A percentile compares a stretch with the other conserved stretches of the same genome.
phyloP scores from a whole-genome alignment of 1,140 invertebrate genomes.

The Centruroides vittatus region DNA sequence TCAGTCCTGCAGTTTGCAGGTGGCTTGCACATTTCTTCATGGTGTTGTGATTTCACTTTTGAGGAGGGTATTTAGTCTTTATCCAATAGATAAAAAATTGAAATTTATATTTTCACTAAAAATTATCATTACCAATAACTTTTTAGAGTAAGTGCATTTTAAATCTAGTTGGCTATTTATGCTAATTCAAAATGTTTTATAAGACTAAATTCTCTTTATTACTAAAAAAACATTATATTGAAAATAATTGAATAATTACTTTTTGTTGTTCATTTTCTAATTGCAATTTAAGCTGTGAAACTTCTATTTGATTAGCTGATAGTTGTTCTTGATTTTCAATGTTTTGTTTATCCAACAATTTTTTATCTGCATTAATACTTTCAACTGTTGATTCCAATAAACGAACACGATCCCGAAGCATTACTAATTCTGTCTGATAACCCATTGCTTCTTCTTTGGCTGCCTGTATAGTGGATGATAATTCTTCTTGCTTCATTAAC shows the following conservation, averaged over 20 bases:
- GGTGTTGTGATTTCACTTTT: too few relatives aligned
- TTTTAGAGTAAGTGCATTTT: too few relatives aligned
- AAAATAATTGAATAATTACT: slow-evolving; percentile 16
- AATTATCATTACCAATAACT: too few relatives aligned
- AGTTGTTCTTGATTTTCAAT: slow-evolving; percentile 48
- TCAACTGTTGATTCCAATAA: slow-evolving; percentile 54
- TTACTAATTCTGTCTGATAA: slow-evolving; percentile 37
- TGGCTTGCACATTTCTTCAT: too few relatives aligned
- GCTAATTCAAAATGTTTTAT: too few relatives aligned
- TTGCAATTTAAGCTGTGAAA: slow-evolving; percentile 53
- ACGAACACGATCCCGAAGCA: slow-evolving; percentile 25
- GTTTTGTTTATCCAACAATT: slow-evolving; percentile 52
- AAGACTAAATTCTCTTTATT: too few relatives aligned
- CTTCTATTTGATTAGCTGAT: slow-evolving; percentile 50
- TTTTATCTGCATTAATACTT: slow-evolving; percentile 49
- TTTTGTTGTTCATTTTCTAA: slow-evolving; percentile 60
- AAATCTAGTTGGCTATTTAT: too few relatives aligned
- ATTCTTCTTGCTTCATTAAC: slow-evolving; percentile 61
- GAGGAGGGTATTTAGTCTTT: too few relatives aligned
- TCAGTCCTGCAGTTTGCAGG: too few relatives aligned
- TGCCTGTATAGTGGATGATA: slow-evolving; percentile 46
- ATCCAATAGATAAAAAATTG: too few relatives aligned
- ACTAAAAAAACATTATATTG: not conserved
- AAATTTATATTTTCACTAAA: too few relatives aligned
- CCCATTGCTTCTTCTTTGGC: slow-evolving; percentile 28